These are phyloP conservation scores for Sinocyclocheilus maitianheensis DNA, from an alignment of 2,113 vertebrate genomes.

Conservation along the genomic window DNA sequence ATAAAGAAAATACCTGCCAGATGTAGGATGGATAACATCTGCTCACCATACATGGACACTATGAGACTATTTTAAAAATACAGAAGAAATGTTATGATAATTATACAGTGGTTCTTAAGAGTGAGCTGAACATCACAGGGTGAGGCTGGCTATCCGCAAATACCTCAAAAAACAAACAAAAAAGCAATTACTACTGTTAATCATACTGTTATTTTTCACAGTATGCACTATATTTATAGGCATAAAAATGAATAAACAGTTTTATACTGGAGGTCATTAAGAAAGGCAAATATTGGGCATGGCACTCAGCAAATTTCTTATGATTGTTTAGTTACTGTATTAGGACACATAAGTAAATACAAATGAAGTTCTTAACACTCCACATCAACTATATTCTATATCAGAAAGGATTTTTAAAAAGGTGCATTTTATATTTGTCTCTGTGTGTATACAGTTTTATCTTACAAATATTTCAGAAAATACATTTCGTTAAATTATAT, in stretches of 20 bases:
- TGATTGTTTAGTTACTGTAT: background rate
- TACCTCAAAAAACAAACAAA: background rate
- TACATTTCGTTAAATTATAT: background rate
- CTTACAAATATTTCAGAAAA: background rate
- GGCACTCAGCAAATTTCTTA: background rate
- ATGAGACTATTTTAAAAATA: background rate
- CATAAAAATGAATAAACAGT: background rate
- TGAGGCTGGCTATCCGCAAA: background rate
- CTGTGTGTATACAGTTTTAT: background rate
- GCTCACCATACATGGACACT: background rate
- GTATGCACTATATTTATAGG: background rate
- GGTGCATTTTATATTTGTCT: background rate
- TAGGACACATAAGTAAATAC: background rate
- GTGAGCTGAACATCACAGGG: background rate
- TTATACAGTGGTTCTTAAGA: background rate
- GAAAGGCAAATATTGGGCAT: background rate
- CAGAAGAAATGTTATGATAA: background rate
- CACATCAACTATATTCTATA: background rate
- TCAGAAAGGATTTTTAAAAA: background rate
- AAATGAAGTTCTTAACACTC: conserved; percentile 16
- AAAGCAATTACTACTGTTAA: background rate
- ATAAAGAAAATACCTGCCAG: conserved; percentile 31
- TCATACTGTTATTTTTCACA: conserved; percentile 18
- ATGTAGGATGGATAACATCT: conserved; percentile 16
- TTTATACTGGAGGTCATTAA: background rate